Evolutionary conservation across 53 echinoderm and acorn worm genomes (phyloP).

Genomic region (Pentamera pediparva): DNA sequence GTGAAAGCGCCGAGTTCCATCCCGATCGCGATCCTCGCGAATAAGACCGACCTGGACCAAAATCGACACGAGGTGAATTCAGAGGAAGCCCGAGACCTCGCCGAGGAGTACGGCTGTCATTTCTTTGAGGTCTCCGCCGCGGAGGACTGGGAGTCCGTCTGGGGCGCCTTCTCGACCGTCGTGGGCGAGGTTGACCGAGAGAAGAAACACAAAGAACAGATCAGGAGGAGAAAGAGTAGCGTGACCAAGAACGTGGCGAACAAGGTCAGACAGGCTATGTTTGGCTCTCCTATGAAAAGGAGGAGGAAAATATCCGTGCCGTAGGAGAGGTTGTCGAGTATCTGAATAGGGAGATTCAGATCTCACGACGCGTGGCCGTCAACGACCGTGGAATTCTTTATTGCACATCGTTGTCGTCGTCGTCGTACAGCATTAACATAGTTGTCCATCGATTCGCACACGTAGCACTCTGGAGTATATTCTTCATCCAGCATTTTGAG

Average conservation of each 20-base stretch:
- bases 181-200: conserved; percentile 71
- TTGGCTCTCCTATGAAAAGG: conserved; percentile 69
- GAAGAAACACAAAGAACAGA: conserved; percentile 59
- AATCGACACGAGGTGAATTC: conserved; percentile 57
- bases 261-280: conserved; percentile 89
- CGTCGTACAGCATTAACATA: not conserved
- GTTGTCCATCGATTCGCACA: too few relatives aligned
- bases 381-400: not conserved
- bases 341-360: too few relatives aligned
- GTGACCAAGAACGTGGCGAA: conserved; percentile 85
- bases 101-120: conserved; percentile 92
- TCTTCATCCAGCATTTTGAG: too few relatives aligned
- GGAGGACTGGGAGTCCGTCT: conserved; percentile 69
- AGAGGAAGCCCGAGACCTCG: conserved; percentile 77
- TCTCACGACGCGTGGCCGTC: too few relatives aligned
- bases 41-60: conserved; percentile 82
- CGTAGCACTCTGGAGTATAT: not conserved
- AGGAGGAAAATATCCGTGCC: conserved; percentile 83
- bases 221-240: conserved; percentile 73
- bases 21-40: conserved; percentile 80
- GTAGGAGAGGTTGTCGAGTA: too few relatives aligned
- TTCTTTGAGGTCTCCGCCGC: conserved; percentile 94
- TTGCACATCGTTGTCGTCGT: not conserved
- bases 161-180: conserved; percentile 64
- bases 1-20: conserved; percentile 83